Base-by-base conservation (phyloP, 2,113 vertebrate species). In the Donacobius atricapilla region DNA sequence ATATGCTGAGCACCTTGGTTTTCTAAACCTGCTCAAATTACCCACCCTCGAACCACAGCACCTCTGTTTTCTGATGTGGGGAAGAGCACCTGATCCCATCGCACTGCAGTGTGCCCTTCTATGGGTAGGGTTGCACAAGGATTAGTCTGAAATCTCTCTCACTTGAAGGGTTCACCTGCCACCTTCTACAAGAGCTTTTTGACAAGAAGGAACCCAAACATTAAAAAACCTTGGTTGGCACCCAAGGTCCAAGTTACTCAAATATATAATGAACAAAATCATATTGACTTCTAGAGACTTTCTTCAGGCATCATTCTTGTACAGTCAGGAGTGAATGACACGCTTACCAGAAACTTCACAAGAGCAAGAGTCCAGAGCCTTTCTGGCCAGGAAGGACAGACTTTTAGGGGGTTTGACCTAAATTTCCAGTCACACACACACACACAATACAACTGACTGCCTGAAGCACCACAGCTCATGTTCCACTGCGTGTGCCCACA, bases 101-200 rank as follows among this genome's bases (percentile, higher is more conserved):
- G 33, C 31, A 6, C 57, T 28, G 37, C 40, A n/a, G 5, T 2
- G 16, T 51, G 21, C 37, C 19, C 20, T 30, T 53, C 57, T 39
- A 0, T 6, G 33, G 24, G 25, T 1, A 54, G 44, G 15, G 39
- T 1, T 76, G 20, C 1, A 1, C 3, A 9, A 84, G 73, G n/a
- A 35, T 30, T 3, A 0, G 15, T 21, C 30, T 48, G 21, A 81
- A 51, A 78, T 50, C n/a, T 48, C 24, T 27, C 65, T 61, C 4
- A 0, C 37, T 47, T 50, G 4, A 23, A 58, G 37, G 57, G 51
- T 24, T 79, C 44, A 85, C 6, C 48, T 91, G 37, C 30, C 4
- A 2, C 11, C 60, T 68, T 81, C 47, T 51, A 13, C 39, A 63
- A 28, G 19, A 54, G 14, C 11, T 30, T 82, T 84, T 58, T 79